phyloP scores from a whole-genome alignment of 2,888 invertebrate species.

The Neria commutata region DNA sequence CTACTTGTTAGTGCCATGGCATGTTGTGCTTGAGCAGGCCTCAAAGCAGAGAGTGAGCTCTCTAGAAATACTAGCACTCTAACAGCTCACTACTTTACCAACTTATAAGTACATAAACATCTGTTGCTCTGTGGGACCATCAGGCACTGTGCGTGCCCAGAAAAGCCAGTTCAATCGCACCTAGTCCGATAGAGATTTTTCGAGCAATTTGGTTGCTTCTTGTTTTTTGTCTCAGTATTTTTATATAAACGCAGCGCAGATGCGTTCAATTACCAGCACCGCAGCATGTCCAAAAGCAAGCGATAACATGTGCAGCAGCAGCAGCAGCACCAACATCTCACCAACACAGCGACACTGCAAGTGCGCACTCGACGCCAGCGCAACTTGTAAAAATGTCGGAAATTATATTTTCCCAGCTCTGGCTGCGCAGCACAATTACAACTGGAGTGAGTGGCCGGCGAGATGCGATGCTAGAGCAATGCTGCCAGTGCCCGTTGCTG shows the following conservation, averaged over 20 bases:
- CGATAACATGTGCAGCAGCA: slow-evolving; percentile 2
- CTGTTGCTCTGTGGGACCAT: too few relatives aligned
- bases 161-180: background rate
- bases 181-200: background rate
- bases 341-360: background rate
- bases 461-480: background rate
- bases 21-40: too few relatives aligned
- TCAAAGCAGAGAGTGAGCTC: too few relatives aligned
- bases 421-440: slow-evolving; percentile 4
- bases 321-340: background rate
- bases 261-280: background rate
- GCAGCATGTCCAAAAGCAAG: background rate
- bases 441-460: background rate
- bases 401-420: slow-evolving; percentile 1
- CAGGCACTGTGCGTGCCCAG: background rate
- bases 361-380: background rate
- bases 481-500: too few relatives aligned
- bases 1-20: too few relatives aligned
- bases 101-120: too few relatives aligned
- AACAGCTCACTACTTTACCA: too few relatives aligned
- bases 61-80: too few relatives aligned
- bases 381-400: background rate
- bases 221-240: background rate
- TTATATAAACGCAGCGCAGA: slow-evolving; percentile 3
- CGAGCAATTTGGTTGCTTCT: background rate